phyloP scores from a whole-genome alignment of 2,113 vertebrate species.

The western clawed frog (Xenopus tropicalis) region UCB_Xtro_10.0 CM004445.2:106044001-106044500 shows the following conservation, averaged over 20 bases:
- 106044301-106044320: conserved; percentile 54
- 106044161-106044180: background rate
- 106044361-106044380: background rate
- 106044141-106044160: conserved; percentile 2
- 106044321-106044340: conserved; percentile 44
- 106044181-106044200: conserved; percentile 9
- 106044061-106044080: background rate
- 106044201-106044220: conserved; percentile 6
- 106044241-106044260: conserved; percentile 44
- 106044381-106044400: conserved; percentile 17
- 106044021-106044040: no score
- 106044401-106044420: conserved; percentile 37
- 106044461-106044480: conserved; percentile 21
- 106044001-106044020: no score
- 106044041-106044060: no score
- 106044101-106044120: background rate
- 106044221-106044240: conserved; percentile 31
- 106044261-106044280: conserved; percentile 44
- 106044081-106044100: background rate
- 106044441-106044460: conserved; percentile 36
- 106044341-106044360: conserved; percentile 58
- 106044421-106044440: conserved; percentile 43
- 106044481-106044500: conserved; percentile 16
- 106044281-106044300: conserved; percentile 47
- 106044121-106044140: background rate